A percentile compares a stretch with the other conserved stretches of the same genome.
These are phyloP conservation scores for Semnornis frantzii DNA, from an alignment of 2,113 vertebrate species.

Conservation along the genomic window DNA sequence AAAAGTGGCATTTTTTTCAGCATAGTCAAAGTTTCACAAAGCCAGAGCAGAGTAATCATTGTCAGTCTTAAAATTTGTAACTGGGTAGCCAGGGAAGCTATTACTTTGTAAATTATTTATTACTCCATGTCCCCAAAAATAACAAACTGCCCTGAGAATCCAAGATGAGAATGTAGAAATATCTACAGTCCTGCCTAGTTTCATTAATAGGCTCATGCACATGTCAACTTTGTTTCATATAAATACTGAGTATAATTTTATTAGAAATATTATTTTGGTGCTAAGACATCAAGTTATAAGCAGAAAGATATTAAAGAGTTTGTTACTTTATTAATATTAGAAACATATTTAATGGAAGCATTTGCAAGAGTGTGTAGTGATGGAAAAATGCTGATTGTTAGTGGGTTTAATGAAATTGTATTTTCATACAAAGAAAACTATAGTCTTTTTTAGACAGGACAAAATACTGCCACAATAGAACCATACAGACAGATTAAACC, in stretches of 20 bases:
- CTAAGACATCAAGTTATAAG: slow-evolving; percentile 51
- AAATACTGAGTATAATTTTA: slow-evolving; percentile 55
- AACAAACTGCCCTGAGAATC: not conserved
- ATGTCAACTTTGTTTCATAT: slow-evolving; percentile 11
- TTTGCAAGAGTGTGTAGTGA: slow-evolving; percentile 27
- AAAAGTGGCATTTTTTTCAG: not conserved
- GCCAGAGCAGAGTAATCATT: not conserved
- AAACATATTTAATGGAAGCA: slow-evolving; percentile 65
- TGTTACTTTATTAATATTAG: slow-evolving; percentile 59
- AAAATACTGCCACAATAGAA: not conserved
- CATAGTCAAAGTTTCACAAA: not conserved
- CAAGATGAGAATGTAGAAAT: not conserved
- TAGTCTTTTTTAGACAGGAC: not conserved
- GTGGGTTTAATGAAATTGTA: not conserved
- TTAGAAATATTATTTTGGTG: slow-evolving; percentile 59
- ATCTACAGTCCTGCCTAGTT: not conserved
- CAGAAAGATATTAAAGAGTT: slow-evolving; percentile 40
- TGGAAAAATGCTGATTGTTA: not conserved
- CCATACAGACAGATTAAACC: not conserved
- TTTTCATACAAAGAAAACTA: not conserved
- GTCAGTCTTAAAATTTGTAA: not conserved
- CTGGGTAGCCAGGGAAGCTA: not conserved
- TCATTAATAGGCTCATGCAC: slow-evolving; percentile 5
- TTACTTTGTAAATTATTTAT: slow-evolving; percentile 30
- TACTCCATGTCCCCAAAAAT: not conserved